These are phyloP conservation scores for Caenorhabditis panamensis DNA, from an alignment of 2,888 invertebrate genomes.

Conservation along the genomic window DNA sequence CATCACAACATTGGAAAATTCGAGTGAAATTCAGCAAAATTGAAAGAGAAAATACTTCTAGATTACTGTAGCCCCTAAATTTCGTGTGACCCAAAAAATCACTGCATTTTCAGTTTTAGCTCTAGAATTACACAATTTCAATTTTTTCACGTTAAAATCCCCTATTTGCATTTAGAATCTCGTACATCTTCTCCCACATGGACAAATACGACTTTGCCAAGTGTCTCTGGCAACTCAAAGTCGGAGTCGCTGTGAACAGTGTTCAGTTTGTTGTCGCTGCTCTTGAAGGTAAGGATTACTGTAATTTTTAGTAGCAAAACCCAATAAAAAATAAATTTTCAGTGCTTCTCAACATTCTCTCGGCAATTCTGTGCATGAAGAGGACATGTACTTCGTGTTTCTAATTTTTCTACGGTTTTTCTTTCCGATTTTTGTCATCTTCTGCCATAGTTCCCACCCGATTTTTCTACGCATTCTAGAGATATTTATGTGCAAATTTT, in stretches of 20 bases:
- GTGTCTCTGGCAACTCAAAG: slow-evolving; percentile 75
- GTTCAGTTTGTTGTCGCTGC: slow-evolving; percentile 78
- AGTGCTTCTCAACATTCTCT: slow-evolving; percentile 76
- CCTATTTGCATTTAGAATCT: slow-evolving; percentile 68
- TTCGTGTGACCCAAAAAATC: too few relatives aligned
- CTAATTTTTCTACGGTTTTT: slow-evolving; percentile 27
- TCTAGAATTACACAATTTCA: background rate
- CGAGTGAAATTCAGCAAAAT: too few relatives aligned
- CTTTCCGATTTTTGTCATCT: background rate
- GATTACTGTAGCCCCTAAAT: too few relatives aligned
- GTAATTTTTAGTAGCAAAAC: background rate
- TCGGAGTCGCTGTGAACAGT: slow-evolving; percentile 79
- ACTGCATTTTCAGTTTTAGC: too few relatives aligned
- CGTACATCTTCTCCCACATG: slow-evolving; percentile 79
- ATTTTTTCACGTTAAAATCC: too few relatives aligned
- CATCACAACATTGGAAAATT: too few relatives aligned
- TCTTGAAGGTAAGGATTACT: slow-evolving; percentile 63
- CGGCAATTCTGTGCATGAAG: slow-evolving; percentile 75
- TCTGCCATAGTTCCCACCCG: slow-evolving; percentile 20
- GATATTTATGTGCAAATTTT: slow-evolving; percentile 44
- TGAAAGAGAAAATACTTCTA: too few relatives aligned
- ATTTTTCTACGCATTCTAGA: slow-evolving; percentile 16
- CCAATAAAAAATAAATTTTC: slow-evolving; percentile 48
- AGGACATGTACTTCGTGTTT: slow-evolving; percentile 70
- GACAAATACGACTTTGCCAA: slow-evolving; percentile 77